Base-by-base conservation (phyloP, 2,113 vertebrate species). In the Sylvicapra grimmia region DNA sequence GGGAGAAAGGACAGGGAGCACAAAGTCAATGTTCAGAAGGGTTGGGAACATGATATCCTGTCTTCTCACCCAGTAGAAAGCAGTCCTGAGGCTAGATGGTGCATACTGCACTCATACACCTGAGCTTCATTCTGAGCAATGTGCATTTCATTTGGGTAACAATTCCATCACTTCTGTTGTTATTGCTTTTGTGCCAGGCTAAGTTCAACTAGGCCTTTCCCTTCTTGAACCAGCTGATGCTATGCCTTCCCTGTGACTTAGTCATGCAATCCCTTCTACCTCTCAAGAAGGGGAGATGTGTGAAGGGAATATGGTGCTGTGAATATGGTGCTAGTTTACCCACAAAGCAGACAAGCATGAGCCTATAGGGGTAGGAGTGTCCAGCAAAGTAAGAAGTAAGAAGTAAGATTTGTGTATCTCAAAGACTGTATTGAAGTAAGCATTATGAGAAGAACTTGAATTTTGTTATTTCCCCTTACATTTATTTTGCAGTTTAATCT, bases 401-500 rank as follows among this genome's bases (percentile, higher is more conserved):
- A 86, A 44, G 7, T 65, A 95, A 96, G 63, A 86, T 36, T 58
- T 77, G 88, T 56, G 29, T 47, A 89, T 89, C 96, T 96, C 49
- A 65, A 93, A 93, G 56, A 51, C 33, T 51, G 8, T 47, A n/a
- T 10, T 80, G 95, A 92, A 87, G 31, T 54, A 72, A 84, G 31
- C 19, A 58, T 31, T 61, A 77, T 6, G 19, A 31, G 31, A 75
- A 88, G 80, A 90, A 82, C 1, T 6, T 31, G 49, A 90, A 84
- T 14, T 47, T 88, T 49, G 8, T n/a, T 72, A 29, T 25, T 93
- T 89, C 29, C 47, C 8, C 21, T 63, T 59, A 90, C 5, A 31
- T 72, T 96, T 92, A 82, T 93, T 95, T 94, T 68, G 77, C 7
- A 84, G 49, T 79, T 95, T 90, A 92, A 92, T 75, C 13, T 89